Evolutionary conservation across 2,113 vertebrate genomes (phyloP), one percentile per base, ranked within the genome.

Genomic region (Pantherophis guttatus): DNA sequence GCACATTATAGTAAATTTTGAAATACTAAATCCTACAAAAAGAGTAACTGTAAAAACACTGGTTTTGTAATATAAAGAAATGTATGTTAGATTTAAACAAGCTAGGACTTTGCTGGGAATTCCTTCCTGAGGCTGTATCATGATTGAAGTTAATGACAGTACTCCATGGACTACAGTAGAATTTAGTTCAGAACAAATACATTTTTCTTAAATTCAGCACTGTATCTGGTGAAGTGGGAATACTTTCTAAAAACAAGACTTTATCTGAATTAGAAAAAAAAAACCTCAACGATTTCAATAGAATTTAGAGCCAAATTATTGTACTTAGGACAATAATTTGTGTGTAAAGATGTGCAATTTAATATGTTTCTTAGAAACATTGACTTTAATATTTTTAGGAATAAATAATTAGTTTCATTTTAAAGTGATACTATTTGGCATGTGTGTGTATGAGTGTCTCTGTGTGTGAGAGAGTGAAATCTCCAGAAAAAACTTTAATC

Each of bases 21-120:
- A 91, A 97, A 97, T 95, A 97, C 94, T 94, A 96, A 98, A 95
- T 97, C 97, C 95, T 96, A 95, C 94, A 96, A 97, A 93, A 96
- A 94, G 95, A 96, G 95, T 95, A 95, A 95, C 92, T 94, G 93
- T 81, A 95, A 96, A 96, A 98, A 97, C 97, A 98, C 97, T 96
- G 86, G 95, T 87, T 97, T 97, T 97, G 62, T 95, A 93, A 94
- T 96, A 96, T 94, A 97, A 97, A 97, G 90, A 95, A 96, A 96
- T 94, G 94, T 97, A 95, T 95, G 93, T 17, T 95, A 94, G 95
- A 91, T 95, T 93, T 96, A 96, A 97, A 97, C 97, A 97, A 96
- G 94, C 96, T 97, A 95, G 75, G 89, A 97, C 96, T 98, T 97
- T 96, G 97, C 97, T 98, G 97, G 97, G 97, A 98, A 98, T 96